phyloP scores from a whole-genome alignment of 2,797 vertebrate species.

The Cyclura pinguis region DNA sequence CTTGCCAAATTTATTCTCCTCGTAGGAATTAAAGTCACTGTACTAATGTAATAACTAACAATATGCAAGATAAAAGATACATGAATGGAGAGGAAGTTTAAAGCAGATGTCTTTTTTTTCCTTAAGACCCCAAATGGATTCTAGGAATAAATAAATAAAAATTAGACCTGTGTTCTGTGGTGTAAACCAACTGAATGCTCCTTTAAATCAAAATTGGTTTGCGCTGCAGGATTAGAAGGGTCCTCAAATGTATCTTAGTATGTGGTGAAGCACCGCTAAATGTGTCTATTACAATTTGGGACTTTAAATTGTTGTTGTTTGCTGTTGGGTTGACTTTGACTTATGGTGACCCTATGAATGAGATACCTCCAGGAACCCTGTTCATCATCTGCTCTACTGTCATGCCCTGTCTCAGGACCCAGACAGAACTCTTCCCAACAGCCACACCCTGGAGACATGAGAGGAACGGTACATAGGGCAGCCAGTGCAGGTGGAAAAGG shows the following conservation, averaged over 20 bases:
- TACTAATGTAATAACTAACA: slow-evolving; percentile 2
- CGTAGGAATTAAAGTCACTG: slow-evolving; percentile 10
- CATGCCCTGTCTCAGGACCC: too few species aligned
- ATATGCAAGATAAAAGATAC: background rate
- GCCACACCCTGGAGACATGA: too few species aligned
- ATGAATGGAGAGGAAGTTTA: background rate
- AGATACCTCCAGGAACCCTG: too few species aligned
- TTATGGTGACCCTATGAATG: too few species aligned
- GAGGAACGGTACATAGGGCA: too few species aligned
- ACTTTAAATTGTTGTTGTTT: too few species aligned
- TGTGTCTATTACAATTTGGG: background rate
- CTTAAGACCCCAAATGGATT: background rate
- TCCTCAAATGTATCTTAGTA: background rate
- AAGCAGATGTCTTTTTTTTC: background rate
- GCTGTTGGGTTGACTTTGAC: too few species aligned
- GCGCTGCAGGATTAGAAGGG: slow-evolving; percentile 14
- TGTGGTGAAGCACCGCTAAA: background rate
- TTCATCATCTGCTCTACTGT: too few species aligned
- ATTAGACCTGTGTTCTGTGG: background rate
- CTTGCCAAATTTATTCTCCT: slow-evolving; percentile 26
- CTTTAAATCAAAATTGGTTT: slow-evolving; percentile 4
- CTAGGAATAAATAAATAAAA: background rate
- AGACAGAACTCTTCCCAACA: too few species aligned
- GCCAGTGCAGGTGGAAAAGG: too few species aligned
- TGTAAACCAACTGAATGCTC: background rate